Base-by-base conservation (phyloP, 2,888 invertebrate species). In the Drosophila setosimentum region DNA sequence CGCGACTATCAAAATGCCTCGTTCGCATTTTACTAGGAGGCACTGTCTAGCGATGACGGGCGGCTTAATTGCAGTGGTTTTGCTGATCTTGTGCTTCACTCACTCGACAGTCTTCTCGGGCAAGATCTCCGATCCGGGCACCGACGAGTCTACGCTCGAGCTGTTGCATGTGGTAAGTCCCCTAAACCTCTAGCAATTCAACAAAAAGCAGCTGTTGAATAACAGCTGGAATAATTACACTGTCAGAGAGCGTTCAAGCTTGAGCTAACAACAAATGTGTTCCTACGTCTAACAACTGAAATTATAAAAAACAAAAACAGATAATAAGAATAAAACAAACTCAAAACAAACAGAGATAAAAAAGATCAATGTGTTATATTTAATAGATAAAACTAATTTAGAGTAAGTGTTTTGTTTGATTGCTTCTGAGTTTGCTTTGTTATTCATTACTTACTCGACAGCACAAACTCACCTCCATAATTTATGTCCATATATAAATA, bases 141-240 rank as follows among this genome's bases (percentile, higher is more conserved):
- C 80, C 50, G 88, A 91, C 79, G 80, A 91, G 66, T 83, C 92
- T 58, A 91, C 92, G 49, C 83, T 92, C 60, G 91, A 92, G 76
- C 83, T 92, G 68, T 69, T 92, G 57, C 92, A 92, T 90, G 92
- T 92, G 93, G 92, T 92, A 89, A 93, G 92, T 90, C 45, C 21
- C 1, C 18, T 40, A 24, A 50, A 33, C 49, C 59, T n/a, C 50
- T 35, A 24, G 35, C 53, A 32, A 45, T 53, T 58, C 16, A 30
- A 21, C 6, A 13, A 21, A 27, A 30, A 51, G 29, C 33, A 51
- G 30, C 33, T 63, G 63, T 50, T n/a, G 37, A 32, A 37, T 21
- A 35, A 42, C 80, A 69, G 76, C 76, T 76, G 60, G 29, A 42
- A 2, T 29, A 7, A 51, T n/a, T 27, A 74, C 65, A 79, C 79